Evolutionary conservation across 1,140 invertebrate species (phyloP), one percentile per base, ranked within the genome.

Genomic region (Drosophila punjabiensis): DNA sequence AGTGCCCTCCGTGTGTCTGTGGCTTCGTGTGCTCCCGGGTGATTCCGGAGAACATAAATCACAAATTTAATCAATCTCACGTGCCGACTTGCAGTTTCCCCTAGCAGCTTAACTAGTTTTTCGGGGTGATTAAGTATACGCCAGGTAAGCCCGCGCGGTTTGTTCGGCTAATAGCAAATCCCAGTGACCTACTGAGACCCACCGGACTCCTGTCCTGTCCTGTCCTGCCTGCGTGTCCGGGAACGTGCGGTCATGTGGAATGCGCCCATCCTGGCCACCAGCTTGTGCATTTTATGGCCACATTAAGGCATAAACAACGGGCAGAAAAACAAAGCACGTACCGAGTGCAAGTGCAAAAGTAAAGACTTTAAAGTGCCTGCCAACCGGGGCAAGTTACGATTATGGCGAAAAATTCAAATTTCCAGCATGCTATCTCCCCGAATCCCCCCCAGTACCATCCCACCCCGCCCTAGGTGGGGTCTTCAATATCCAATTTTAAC

Each of bases 51-150:
- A 64, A 71, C 71, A 89, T 88, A 88, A 88, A 81, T 88, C 85
- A 85, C 66, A 60, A 78, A 65, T 68, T 81, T 81, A 85, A 88
- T 89, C 86, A 88, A 88, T 85, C 85, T 85, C 78, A 83, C 84
- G 76, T 88, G 84, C 76, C 64, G 77, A 52, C 37, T 68, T 64
- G 68, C 74, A 64, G 67, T 80, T 84, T 64, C 58, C 68, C 71
- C 41, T 24, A 33, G 18, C 43, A 53, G 69, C 35, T 59, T 33
- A 47, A 39, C 58, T 24, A 66, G 20, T 68, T 35, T 56, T 76
- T 35, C 75, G 47, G 33, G 59, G 73, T 81, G 77, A 88, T 88
- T 81, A 88, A 81, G 78, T 84, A 73, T 71, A 81, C 81, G 81
- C 64, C 86, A 89, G 85, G 85, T 89, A 89, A 89, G 85, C 85